Percentiles rank a stretch among this genome's conserved stretches.
These are phyloP conservation scores for Petrolisthes cinctipes DNA, from an alignment of 2,888 invertebrate species.

Conservation along the genomic window DNA sequence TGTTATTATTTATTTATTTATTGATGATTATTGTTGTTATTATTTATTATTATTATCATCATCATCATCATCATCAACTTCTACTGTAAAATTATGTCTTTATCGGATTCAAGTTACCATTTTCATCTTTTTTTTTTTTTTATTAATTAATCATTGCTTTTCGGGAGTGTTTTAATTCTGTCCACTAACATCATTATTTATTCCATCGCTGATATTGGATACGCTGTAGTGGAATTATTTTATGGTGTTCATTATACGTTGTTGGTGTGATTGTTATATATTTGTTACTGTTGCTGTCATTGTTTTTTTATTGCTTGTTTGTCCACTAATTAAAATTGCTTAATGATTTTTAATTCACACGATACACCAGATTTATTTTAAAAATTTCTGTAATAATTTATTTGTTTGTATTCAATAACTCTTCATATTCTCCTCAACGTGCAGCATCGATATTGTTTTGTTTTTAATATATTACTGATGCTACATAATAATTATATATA, in stretches of 20 bases:
- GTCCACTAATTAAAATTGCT: background rate
- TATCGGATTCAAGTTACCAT: background rate
- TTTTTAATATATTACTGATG: background rate
- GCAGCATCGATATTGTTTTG: no score
- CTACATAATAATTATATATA: background rate
- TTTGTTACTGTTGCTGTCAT: no score
- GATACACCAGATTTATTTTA: background rate
- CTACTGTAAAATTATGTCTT: no score
- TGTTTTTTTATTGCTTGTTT: no score
- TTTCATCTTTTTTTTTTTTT: background rate
- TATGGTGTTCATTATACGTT: no score
- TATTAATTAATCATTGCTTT: background rate
- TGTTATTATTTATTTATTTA: background rate
- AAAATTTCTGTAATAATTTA: constrained; percentile 6
- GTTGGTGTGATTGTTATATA: no score
- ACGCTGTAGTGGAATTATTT: no score
- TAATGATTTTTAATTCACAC: background rate
- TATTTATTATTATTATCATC: no score
- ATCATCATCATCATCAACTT: no score
- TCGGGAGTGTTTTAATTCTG: background rate
- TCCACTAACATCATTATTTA: background rate
- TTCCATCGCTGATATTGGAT: background rate
- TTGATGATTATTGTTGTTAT: background rate
- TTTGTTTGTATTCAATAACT: constrained; percentile 12
- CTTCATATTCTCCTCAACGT: background rate